Percentiles rank a stretch among this genome's conserved stretches.
Conservation (phyloP, 2,888 invertebrate genomes). For the Iphiclides podalirius region DNA sequence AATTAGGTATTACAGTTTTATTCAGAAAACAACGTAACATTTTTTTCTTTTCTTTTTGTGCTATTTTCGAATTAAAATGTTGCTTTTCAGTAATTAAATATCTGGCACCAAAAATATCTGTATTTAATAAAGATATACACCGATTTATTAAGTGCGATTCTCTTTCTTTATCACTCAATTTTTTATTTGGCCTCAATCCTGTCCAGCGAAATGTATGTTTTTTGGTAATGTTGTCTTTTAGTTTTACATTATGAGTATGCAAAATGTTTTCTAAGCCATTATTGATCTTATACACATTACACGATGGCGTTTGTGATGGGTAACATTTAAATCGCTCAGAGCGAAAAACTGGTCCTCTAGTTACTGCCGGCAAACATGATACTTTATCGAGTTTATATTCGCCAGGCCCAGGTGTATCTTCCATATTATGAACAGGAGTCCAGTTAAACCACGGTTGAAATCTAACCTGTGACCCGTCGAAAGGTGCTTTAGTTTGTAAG, state of each 20-base stretch:
- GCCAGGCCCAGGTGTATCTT: conserved; percentile 55
- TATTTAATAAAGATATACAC: conserved; percentile 49
- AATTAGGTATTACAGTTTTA: conserved; percentile 27
- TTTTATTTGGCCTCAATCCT: conserved; percentile 31
- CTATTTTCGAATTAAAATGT: not conserved
- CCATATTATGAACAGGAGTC: conserved; percentile 45
- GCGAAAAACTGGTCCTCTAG: conserved; percentile 50
- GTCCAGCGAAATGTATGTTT: conserved; percentile 45
- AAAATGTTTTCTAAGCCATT: conserved; percentile 56
- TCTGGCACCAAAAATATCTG: conserved; percentile 26
- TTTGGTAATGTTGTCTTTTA: conserved; percentile 48
- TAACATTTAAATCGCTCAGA: conserved; percentile 42
- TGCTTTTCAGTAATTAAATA: conserved; percentile 3
- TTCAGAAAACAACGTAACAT: conserved; percentile 41
- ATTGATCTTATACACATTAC: conserved; percentile 49
- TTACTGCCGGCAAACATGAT: conserved; percentile 48
- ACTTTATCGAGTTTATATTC: conserved; percentile 46
- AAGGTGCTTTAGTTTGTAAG: conserved; percentile 50
- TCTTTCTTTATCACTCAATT: conserved; percentile 41
- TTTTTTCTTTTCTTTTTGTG: conserved; percentile 30
- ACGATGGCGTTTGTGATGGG: conserved; percentile 42
- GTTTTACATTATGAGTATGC: conserved; percentile 50
- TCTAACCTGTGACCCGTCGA: conserved; percentile 54
- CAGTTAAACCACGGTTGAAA: conserved; percentile 60
- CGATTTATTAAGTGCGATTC: conserved; percentile 43